These are phyloP conservation scores for Thereva unica DNA, from an alignment of 2,888 invertebrate species.

Conservation along the genomic window DNA sequence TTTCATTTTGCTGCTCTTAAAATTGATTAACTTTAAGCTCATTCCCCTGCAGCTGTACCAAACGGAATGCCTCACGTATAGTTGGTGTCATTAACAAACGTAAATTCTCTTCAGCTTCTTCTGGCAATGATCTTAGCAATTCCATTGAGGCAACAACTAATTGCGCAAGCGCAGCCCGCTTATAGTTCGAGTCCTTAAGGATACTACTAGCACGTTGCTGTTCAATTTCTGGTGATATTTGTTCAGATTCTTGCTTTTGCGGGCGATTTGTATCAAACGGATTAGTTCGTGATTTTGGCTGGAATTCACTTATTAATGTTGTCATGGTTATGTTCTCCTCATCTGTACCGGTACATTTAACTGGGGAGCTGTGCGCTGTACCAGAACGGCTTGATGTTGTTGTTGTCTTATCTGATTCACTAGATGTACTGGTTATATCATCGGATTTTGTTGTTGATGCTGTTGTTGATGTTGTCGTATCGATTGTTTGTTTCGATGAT, in stretches of 20 bases:
- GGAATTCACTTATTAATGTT: conserved; percentile 56
- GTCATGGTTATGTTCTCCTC: conserved; percentile 58
- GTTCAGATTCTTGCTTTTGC: conserved; percentile 60
- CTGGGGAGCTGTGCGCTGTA: conserved; percentile 48
- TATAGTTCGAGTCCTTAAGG: conserved; percentile 86
- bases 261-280: conserved; percentile 58
- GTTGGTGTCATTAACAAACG: conserved; percentile 58
- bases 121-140: conserved; percentile 68
- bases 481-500: not conserved
- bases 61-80: conserved; percentile 57
- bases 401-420: conserved; percentile 39
- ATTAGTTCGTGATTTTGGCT: conserved; percentile 56
- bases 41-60: conserved; percentile 58
- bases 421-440: conserved; percentile 21
- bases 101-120: conserved; percentile 62
- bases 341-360: conserved; percentile 47
- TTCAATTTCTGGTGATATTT: conserved; percentile 81
- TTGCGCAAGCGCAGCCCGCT: conserved; percentile 81
- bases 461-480: conserved; percentile 9
- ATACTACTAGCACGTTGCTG: conserved; percentile 81
- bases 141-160: conserved; percentile 85
- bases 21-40: conserved; percentile 58
- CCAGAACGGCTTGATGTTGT: conserved; percentile 38
- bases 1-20: conserved; percentile 44
- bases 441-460: conserved; percentile 41